A percentile compares a stretch with the other conserved stretches of the same genome.
These are phyloP conservation scores for Zeus faber DNA, from an alignment of 2,113 vertebrate species.

Conservation along the genomic window DNA sequence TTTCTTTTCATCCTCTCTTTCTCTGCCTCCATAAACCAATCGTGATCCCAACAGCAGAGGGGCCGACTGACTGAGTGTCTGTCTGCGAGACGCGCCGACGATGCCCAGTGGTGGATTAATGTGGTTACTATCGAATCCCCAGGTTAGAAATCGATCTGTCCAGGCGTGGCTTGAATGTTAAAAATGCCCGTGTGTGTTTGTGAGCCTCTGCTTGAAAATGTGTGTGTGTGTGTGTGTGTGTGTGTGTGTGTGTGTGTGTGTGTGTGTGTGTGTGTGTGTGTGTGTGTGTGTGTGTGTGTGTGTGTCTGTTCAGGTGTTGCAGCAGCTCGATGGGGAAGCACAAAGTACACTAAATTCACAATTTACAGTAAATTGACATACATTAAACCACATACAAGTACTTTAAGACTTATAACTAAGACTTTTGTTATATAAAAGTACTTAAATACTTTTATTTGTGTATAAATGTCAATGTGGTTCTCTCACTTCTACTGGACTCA, in stretches of 20 bases:
- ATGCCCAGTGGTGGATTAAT: conserved; percentile 69
- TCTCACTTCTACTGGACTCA: too few species aligned
- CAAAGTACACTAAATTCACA: too few species aligned
- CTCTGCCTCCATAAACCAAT: conserved; percentile 44
- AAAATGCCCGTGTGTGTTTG: conserved; percentile 15
- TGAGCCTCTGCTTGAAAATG: background rate
- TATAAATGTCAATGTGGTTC: too few species aligned
- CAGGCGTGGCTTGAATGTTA: conserved; percentile 54
- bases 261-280: background rate
- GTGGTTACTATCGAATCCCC: conserved; percentile 67
- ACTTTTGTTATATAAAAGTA: too few species aligned
- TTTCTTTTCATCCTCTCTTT: too few species aligned
- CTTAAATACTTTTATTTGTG: too few species aligned
- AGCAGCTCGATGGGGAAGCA: too few species aligned
- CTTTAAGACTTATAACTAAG: too few species aligned
- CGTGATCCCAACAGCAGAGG: conserved; percentile 44
- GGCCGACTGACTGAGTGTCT: conserved; percentile 51
- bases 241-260: conserved; percentile 5
- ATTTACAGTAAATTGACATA: too few species aligned
- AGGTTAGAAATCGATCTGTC: conserved; percentile 57
- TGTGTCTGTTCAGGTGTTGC: too few species aligned
- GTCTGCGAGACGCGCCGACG: conserved; percentile 55
- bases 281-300: background rate
- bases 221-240: conserved; percentile 5
- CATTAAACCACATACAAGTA: too few species aligned